These are phyloP conservation scores for Rhagophthalmus giganteus DNA, from an alignment of 2,888 invertebrate species.

Conservation along the genomic window DNA sequence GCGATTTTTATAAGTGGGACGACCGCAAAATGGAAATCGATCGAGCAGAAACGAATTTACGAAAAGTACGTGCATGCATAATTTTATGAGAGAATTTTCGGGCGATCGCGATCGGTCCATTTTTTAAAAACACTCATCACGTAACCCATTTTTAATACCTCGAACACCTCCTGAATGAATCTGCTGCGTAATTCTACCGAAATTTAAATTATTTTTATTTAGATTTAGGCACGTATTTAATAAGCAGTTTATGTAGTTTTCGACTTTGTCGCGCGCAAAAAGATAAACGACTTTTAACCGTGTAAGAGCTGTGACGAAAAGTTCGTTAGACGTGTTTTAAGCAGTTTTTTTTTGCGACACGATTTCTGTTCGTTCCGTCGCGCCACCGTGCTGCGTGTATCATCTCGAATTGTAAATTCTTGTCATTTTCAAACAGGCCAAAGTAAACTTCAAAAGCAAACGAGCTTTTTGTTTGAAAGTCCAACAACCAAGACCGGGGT, in stretches of 20 bases:
- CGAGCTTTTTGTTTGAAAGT: slow-evolving; percentile 48
- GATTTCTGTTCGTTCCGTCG: not conserved
- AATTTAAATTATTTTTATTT: slow-evolving; percentile 27
- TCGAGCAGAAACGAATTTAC: slow-evolving; percentile 15
- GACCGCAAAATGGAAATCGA: slow-evolving; percentile 5
- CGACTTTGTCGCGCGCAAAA: slow-evolving; percentile 2
- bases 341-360: no score
- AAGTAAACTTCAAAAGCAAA: slow-evolving; percentile 55
- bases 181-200: slow-evolving; percentile 19
- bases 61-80: slow-evolving; percentile 33
- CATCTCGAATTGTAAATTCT: slow-evolving; percentile 48
- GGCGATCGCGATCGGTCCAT: slow-evolving; percentile 28
- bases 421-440: slow-evolving; percentile 47
- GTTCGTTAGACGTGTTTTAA: not conserved
- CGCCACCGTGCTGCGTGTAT: not conserved
- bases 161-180: slow-evolving; percentile 17
- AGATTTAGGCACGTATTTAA: slow-evolving; percentile 28
- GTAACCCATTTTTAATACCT: slow-evolving; percentile 28
- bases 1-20: slow-evolving; percentile 2
- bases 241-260: slow-evolving; percentile 13
- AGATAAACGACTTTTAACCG: slow-evolving; percentile 2
- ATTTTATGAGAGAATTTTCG: slow-evolving; percentile 32
- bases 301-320: slow-evolving; percentile 16
- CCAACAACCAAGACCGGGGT: slow-evolving; percentile 36
- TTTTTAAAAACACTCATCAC: slow-evolving; percentile 27